phyloP scores from a whole-genome alignment of 2,797 vertebrate genomes.

The Graptemys geographica region DNA sequence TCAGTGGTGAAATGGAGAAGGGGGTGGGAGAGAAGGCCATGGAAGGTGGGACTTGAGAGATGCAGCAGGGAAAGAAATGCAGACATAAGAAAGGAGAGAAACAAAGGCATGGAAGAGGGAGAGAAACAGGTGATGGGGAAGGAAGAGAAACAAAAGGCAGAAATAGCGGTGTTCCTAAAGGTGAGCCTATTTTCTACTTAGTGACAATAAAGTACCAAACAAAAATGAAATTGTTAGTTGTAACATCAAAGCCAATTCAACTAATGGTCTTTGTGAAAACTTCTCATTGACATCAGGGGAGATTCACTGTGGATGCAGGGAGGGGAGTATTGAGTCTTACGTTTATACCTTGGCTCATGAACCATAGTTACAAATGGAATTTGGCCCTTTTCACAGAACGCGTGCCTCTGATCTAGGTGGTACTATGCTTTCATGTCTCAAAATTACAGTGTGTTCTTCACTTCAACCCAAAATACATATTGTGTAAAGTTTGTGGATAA shows the following conservation, averaged over 20 bases:
- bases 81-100: not conserved
- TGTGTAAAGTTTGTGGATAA: not conserved
- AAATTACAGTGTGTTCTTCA: not conserved
- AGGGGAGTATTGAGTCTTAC: not conserved
- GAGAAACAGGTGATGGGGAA: not conserved
- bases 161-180: not conserved
- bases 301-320: not conserved
- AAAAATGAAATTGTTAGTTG: not conserved
- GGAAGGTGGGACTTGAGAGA: not conserved
- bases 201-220: not conserved
- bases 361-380: fast-evolving
- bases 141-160: not conserved
- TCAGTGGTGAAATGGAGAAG: not conserved
- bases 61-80: not conserved
- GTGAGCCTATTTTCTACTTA: not conserved
- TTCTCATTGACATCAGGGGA: not conserved
- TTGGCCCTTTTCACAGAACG: not conserved
- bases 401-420: not conserved
- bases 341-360: not conserved
- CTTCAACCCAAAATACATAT: fast-evolving
- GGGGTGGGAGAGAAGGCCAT: not conserved
- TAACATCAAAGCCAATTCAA: not conserved
- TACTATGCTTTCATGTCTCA: not conserved
- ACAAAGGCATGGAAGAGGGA: not conserved
- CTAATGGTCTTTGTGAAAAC: not conserved